These are phyloP conservation scores for Drosophila prosaltans DNA, from an alignment of 1,140 invertebrate species.

Conservation along the genomic window DNA sequence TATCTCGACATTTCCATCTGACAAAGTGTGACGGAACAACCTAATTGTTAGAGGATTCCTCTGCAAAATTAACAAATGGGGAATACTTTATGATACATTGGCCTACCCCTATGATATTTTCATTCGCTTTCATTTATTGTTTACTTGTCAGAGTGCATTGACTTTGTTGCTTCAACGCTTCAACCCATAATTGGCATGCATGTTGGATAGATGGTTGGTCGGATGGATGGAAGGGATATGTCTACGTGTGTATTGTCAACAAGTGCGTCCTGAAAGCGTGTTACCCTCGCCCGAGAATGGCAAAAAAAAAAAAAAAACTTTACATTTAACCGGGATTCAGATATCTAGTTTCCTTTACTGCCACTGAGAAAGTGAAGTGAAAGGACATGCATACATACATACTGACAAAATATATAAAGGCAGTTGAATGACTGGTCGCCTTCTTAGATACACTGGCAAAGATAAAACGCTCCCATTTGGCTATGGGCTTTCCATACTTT, in stretches of 20 bases:
- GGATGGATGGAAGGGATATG: background rate
- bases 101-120: constrained; percentile 23
- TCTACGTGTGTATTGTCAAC: constrained; percentile 57
- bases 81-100: background rate
- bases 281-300: background rate
- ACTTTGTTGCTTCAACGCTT: constrained; percentile 28
- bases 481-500: background rate
- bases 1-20: no score
- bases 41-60: no score
- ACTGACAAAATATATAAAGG: background rate
- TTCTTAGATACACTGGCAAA: background rate
- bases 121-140: constrained; percentile 58
- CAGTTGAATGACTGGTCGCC: constrained; percentile 9
- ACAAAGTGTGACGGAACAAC: no score
- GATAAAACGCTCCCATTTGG: background rate
- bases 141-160: constrained; percentile 52
- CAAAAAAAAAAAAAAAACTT: background rate
- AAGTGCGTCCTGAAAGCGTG: constrained; percentile 35
- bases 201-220: background rate
- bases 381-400: constrained; percentile 1
- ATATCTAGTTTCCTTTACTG: constrained; percentile 12
- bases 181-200: constrained; percentile 1
- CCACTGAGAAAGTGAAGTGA: constrained; percentile 41
- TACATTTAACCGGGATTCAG: constrained; percentile 18
- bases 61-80: background rate